These are phyloP conservation scores for Tridacna crocea DNA, from an alignment of 2,888 invertebrate genomes.

Conservation along the genomic window DNA sequence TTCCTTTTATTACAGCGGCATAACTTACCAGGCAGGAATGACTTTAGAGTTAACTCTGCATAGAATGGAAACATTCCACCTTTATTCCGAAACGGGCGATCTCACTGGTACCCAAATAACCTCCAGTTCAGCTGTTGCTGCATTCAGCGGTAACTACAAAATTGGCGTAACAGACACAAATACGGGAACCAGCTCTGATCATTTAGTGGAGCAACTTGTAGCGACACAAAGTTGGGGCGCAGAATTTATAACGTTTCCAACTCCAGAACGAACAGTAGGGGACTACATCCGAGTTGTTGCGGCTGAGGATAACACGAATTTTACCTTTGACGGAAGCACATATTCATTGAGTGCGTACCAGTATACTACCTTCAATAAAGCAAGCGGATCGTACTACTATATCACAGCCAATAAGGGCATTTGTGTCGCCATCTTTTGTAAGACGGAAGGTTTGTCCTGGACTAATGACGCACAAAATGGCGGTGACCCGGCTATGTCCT, in stretches of 20 bases:
- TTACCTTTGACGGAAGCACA: slow-evolving; percentile 25
- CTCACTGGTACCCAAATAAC: slow-evolving; percentile 72
- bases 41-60: slow-evolving; percentile 53
- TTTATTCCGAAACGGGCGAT: slow-evolving; percentile 59
- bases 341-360: slow-evolving; percentile 36
- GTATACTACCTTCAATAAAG: slow-evolving; percentile 49
- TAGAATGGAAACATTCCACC: slow-evolving; percentile 66
- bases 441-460: slow-evolving; percentile 57
- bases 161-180: slow-evolving; percentile 57
- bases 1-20: slow-evolving; percentile 45
- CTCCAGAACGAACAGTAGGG: slow-evolving; percentile 69
- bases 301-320: slow-evolving; percentile 52
- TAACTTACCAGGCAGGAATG: slow-evolving; percentile 52
- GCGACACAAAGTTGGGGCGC: slow-evolving; percentile 75
- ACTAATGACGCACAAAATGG: slow-evolving; percentile 61
- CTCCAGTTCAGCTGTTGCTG: slow-evolving; percentile 65
- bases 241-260: slow-evolving; percentile 70
- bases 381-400: slow-evolving; percentile 49
- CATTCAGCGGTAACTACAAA: slow-evolving; percentile 71
- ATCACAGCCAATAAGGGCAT: slow-evolving; percentile 62
- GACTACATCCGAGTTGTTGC: slow-evolving; percentile 70
- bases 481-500: slow-evolving; percentile 76
- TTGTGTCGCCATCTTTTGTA: slow-evolving; percentile 67
- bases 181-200: slow-evolving; percentile 61
- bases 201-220: slow-evolving; percentile 73